phyloP scores from a whole-genome alignment of 2,113 vertebrate species.

The Phainopepla nitens region DNA sequence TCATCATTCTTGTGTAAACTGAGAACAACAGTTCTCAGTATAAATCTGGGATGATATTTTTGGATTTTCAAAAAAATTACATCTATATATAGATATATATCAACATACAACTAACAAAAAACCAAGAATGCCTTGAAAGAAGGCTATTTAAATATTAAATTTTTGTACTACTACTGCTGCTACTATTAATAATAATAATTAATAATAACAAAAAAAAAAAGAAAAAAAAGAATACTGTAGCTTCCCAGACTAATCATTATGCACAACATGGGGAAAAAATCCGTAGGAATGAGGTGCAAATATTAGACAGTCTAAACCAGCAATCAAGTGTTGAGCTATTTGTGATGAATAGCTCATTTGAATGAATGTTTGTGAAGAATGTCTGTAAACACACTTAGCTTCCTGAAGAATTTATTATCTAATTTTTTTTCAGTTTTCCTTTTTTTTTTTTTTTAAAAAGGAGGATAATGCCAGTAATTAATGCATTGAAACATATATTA shows the following conservation, averaged over 20 bases:
- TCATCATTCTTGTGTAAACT: background rate
- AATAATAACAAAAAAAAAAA: background rate
- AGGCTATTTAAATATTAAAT: background rate
- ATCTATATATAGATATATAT: background rate
- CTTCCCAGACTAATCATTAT: background rate
- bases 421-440: background rate
- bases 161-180: background rate
- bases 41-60: background rate
- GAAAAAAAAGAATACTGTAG: background rate
- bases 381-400: background rate
- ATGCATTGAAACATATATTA: background rate
- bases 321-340: background rate
- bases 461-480: background rate
- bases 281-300: background rate
- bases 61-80: background rate
- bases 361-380: background rate
- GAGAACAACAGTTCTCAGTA: background rate
- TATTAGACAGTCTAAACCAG: background rate
- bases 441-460: too few species aligned
- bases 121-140: background rate
- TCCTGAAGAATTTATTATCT: background rate
- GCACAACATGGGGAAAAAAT: background rate
- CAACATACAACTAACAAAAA: background rate
- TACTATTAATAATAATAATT: background rate
- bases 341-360: background rate